Evolutionary conservation across 2,113 vertebrate genomes (phyloP).

Genomic region (Nesoenas mayeri): DNA sequence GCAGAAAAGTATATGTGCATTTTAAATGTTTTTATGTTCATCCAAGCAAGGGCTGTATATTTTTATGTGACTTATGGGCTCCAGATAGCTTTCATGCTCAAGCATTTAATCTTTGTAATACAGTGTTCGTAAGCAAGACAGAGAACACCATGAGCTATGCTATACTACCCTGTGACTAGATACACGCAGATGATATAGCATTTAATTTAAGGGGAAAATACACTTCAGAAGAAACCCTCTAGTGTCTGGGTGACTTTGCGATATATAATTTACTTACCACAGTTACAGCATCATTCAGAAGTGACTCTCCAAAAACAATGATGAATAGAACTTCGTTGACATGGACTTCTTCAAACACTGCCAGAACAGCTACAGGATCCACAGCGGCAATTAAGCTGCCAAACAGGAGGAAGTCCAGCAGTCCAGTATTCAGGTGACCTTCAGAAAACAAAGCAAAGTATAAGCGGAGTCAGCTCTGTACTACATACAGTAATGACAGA

Average conservation of each 20-base stretch:
- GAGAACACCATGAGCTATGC: neutral
- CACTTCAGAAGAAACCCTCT: neutral
- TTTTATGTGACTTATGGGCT: neutral
- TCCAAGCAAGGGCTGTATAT: neutral
- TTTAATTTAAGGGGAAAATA: neutral
- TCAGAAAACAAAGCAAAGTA: neutral
- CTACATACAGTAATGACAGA: neutral
- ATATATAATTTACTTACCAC: constrained; percentile 79
- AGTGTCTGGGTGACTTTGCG: neutral
- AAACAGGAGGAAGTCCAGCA: constrained; percentile 93
- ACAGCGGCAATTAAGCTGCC: constrained; percentile 94
- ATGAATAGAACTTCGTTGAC: constrained; percentile 99
- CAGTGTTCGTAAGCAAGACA: neutral
- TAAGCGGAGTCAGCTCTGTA: neutral
- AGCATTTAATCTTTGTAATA: neutral
- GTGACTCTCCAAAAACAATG: constrained; percentile 95
- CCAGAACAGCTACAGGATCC: constrained; percentile 95
- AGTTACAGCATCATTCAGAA: constrained; percentile 96
- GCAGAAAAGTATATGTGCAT: neutral
- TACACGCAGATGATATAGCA: neutral
- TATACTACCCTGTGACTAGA: neutral
- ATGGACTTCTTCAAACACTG: constrained; percentile 97
- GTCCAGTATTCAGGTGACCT: constrained; percentile 81
- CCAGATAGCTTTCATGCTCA: neutral
- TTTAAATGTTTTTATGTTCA: neutral